A percentile compares a stretch with the other conserved stretches of the same genome.
phyloP scores from a whole-genome alignment of 2,888 invertebrate genomes.

The Pemphredon lugubris region DNA sequence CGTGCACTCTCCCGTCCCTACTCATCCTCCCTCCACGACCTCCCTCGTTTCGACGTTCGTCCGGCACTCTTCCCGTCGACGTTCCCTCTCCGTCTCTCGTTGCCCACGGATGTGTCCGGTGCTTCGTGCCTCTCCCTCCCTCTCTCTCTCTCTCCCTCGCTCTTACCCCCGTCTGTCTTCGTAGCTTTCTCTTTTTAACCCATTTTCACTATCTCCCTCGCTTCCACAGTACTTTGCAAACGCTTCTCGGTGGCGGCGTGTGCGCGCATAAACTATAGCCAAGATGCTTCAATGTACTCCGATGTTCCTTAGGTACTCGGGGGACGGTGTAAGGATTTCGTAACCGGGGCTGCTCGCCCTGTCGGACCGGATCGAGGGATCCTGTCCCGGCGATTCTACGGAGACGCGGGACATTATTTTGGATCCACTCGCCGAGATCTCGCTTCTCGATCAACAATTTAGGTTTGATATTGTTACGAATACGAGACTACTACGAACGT shows the following conservation, averaged over 20 bases:
- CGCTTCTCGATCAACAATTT: too few relatives aligned
- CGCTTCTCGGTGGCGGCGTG: too few relatives aligned
- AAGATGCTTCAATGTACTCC: not conserved
- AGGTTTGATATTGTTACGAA: too few relatives aligned
- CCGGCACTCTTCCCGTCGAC: slow-evolving; percentile 12
- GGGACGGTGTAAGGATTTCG: too few relatives aligned
- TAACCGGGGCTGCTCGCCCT: too few relatives aligned
- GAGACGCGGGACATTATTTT: too few relatives aligned
- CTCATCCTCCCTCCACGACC: slow-evolving; percentile 1
- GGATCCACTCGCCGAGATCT: too few relatives aligned
- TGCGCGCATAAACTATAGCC: too few relatives aligned
- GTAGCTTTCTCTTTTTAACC: not conserved
- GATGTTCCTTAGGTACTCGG: not conserved
- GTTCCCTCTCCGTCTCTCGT: slow-evolving; percentile 12
- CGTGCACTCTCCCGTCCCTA: slow-evolving; percentile 15
- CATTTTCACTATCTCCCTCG: slow-evolving; percentile 2
- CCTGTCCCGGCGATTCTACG: too few relatives aligned
- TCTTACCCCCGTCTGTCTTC: not conserved
- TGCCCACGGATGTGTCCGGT: slow-evolving; percentile 27
- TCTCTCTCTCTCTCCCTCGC: slow-evolving; percentile 37
- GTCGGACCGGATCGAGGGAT: too few relatives aligned
- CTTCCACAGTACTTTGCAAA: too few relatives aligned
- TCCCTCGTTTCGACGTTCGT: not conserved
- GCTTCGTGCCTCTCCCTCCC: slow-evolving; percentile 38
- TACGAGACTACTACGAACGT: too few relatives aligned